Conservation (phyloP, 1,140 invertebrate genomes). For the Cherax destructor region DNA sequence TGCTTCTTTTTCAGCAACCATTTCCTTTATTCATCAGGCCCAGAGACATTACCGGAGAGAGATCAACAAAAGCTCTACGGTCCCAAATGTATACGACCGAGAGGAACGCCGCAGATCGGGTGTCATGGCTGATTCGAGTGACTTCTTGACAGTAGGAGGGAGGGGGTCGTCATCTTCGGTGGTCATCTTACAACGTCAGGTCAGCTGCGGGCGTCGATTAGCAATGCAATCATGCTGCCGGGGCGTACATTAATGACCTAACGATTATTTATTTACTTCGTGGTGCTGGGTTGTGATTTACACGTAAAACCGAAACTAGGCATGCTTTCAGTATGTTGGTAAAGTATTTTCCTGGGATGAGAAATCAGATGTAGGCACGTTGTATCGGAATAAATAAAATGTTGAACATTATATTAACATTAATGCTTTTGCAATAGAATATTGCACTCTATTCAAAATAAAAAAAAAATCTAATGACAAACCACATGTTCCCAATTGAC, state of each 20-base stretch:
- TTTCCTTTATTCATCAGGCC: slow-evolving; percentile 58
- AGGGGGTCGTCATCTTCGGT: slow-evolving; percentile 59
- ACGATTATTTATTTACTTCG: not conserved
- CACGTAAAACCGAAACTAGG: not conserved
- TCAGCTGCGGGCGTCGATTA: slow-evolving; percentile 30
- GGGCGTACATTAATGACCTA: not conserved
- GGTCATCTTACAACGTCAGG: slow-evolving; percentile 55
- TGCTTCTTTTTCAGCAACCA: slow-evolving; percentile 46
- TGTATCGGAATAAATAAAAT: not conserved
- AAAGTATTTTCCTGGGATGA: not conserved
- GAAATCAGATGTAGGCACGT: not conserved
- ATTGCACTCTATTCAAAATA: no score
- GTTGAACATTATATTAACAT: not conserved
- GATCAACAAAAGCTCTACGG: slow-evolving; percentile 32
- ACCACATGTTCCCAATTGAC: no score
- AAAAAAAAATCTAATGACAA: no score
- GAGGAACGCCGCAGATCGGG: slow-evolving; percentile 42
- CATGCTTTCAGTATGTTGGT: not conserved
- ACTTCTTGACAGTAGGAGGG: slow-evolving; percentile 59
- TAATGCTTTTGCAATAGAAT: no score
- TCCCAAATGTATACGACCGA: slow-evolving; percentile 49
- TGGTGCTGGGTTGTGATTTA: not conserved
- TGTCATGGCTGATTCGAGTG: slow-evolving; percentile 26
- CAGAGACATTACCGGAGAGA: slow-evolving; percentile 59
- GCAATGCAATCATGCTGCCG: not conserved